Evolutionary conservation across 2,888 invertebrate genomes (phyloP).

Genomic region (Lochmaea crataegi): DNA sequence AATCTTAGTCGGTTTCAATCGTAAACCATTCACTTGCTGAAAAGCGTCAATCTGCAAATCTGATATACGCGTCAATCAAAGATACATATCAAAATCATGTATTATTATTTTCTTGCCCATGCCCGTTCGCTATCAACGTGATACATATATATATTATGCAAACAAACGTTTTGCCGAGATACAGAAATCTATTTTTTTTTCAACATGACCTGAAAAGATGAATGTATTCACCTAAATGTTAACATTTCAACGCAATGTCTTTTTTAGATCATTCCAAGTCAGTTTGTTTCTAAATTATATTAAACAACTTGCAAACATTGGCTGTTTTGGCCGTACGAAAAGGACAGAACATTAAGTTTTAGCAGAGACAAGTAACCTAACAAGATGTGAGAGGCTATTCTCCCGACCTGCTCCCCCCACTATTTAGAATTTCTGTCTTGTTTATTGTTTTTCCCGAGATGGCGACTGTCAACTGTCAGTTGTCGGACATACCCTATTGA

Average conservation of each 20-base stretch:
- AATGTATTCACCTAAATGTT: neutral
- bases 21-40: slow-evolving; percentile 16
- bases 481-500: too few species aligned
- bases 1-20: neutral
- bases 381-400: too few species aligned
- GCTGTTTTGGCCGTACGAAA: neutral
- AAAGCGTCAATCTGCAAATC: slow-evolving; percentile 18
- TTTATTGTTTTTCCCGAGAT: too few species aligned
- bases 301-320: neutral
- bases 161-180: neutral
- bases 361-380: too few species aligned
- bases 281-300: neutral
- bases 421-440: too few species aligned
- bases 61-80: slow-evolving; percentile 16
- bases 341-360: neutral
- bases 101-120: slow-evolving; percentile 15
- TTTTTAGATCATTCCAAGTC: neutral
- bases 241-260: neutral
- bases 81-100: slow-evolving; percentile 24
- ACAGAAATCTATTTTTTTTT: slow-evolving; percentile 6
- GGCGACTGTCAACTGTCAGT: too few species aligned
- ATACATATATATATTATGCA: slow-evolving; percentile 9
- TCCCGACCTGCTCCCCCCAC: too few species aligned
- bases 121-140: neutral
- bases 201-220: neutral